Base-by-base conservation (phyloP, 2,888 invertebrate genomes). In the Theristus sp. region DNA sequence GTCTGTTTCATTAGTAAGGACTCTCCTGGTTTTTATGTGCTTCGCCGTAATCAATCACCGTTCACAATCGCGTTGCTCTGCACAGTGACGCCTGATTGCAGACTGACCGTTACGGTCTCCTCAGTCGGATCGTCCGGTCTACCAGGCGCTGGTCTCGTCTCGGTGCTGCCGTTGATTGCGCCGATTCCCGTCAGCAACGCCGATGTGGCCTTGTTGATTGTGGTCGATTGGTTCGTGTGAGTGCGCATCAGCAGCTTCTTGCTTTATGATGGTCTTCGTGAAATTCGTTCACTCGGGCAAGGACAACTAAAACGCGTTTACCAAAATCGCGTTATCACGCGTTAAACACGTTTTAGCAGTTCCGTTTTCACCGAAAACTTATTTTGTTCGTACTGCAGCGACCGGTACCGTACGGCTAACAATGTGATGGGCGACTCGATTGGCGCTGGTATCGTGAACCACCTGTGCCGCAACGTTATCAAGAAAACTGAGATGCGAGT, bases 401-500 rank as follows among this genome's bases (percentile, higher is more conserved):
- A 77, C 64, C 72, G 71, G 84, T 89, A 69, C 85, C 86, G 68
- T 83, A 80, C 80, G 0, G 72, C 76, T 63, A 76, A 91, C 70
- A 93, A 93, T 76, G 91, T 93, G 46, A 84, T 90, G 75, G 90
- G 91, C 69, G 93, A 93, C 75, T 86, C 89, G 20, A 77, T 90
- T 61, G 91, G 91, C 56, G 89, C 91, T 47, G 86, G 86, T 62
- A 83, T 93, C 57, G 89, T 93, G 30, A 83, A 86, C 70, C 83
- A 86, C 67, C 79, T 90, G 31, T 74, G 30, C 22, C n/a, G 52
- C 22, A 38, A 20, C 38, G 10, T 13, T 20, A 13, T 38, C 13
- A 38, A 20, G 38, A 38, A 20, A 38, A 38, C n/a, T n/a, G n/a
- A n/a, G n/a, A n/a, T n/a, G n/a, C n/a, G n/a, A n/a, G n/a, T n/a